Base-by-base conservation (phyloP, 2,113 vertebrate species). In the Pelmatolapia mariae region DNA sequence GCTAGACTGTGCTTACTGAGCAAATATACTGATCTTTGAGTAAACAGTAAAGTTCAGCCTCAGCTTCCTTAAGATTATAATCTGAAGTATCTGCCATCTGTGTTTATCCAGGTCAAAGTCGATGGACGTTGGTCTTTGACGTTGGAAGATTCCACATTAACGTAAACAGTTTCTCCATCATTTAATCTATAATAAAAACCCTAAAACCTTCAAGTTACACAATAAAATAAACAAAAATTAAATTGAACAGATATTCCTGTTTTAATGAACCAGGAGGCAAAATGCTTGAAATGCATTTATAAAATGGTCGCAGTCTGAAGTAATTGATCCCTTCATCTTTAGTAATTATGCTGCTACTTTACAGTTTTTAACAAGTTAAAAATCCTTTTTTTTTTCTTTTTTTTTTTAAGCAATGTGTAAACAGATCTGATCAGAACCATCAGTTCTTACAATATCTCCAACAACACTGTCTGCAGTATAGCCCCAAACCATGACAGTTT, bases 251-350 rank as follows among this genome's bases (percentile, higher is more conserved):
- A 68, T 40, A 68, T 68, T 68, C 7, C 5, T 24, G 1, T 68
- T 40, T 68, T 22, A 24, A 40, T 40, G 63, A 40, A 15, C n/a
- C 36, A 40, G 36, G 3, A 22, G 36, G 19, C 10, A 66, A 66
- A 66, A 38, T n/a, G 11, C 31, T 36, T 66, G 11, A 66, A 4
- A 66, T 33, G 19, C 33, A 2, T 5, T 36, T 38, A 38, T 68
- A 8, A 40, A 40, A n/a, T 66, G 0, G 0, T 5, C 3, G 0
- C 19, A 40, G 11, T 40, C 33, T n/a, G 11, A 68, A 38, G 11
- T 68, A 22, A 68, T 5, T 40, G 36, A 40, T 40, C 3, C 36
- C 7, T 68, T 68, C 36, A 68, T 38, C n/a, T 22, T 0, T 68
- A 40, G 63, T 24, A 40, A 68, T 68, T 68, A 68, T 9, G 12